Percentiles rank a stretch among this genome's conserved stretches.
Evolutionary conservation across 2,888 invertebrate genomes (phyloP).

Genomic region (Andrena hattorfiana): DNA sequence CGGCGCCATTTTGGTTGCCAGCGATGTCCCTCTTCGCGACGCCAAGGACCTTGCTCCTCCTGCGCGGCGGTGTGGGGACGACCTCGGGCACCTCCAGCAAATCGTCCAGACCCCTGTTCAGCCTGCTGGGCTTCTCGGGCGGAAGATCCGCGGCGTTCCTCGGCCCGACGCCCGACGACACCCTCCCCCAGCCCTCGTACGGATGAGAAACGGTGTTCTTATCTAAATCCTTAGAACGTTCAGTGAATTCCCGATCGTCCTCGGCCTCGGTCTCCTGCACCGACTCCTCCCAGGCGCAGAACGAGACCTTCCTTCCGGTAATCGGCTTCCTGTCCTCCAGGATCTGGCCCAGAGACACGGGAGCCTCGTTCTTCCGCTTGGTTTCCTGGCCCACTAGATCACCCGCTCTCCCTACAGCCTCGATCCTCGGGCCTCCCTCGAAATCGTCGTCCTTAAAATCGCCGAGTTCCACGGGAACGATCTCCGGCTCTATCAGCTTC

Average conservation of each 20-base stretch:
- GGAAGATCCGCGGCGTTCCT: slow-evolving; percentile 57
- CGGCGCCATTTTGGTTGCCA: slow-evolving; percentile 41
- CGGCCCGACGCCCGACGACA: slow-evolving; percentile 9
- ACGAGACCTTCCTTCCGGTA: slow-evolving; percentile 61
- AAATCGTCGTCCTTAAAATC: slow-evolving; percentile 29
- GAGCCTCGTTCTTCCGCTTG: slow-evolving; percentile 24
- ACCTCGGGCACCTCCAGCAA: slow-evolving; percentile 44
- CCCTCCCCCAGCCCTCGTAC: slow-evolving; percentile 3
- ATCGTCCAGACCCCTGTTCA: slow-evolving; percentile 74
- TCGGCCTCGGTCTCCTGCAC: slow-evolving; percentile 60
- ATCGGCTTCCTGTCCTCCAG: slow-evolving; percentile 45
- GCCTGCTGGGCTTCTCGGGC: slow-evolving; percentile 79
- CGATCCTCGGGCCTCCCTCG: background rate
- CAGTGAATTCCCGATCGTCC: slow-evolving; percentile 44
- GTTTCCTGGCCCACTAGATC: slow-evolving; percentile 49
- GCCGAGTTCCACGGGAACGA: slow-evolving; percentile 60
- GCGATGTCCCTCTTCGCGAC: slow-evolving; percentile 36
- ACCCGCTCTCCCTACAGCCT: slow-evolving; percentile 10
- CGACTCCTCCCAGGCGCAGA: slow-evolving; percentile 65
- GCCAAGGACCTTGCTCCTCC: slow-evolving; percentile 64
- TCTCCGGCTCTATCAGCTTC: slow-evolving; percentile 54
- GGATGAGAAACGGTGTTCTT: slow-evolving; percentile 8
- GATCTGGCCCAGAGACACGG: slow-evolving; percentile 46
- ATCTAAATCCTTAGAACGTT: slow-evolving; percentile 27
- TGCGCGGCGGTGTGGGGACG: slow-evolving; percentile 80